Percentiles rank a stretch among this genome's conserved stretches.
Conservation (phyloP, 2,797 vertebrate species). For the Chrysocyon brachyurus region DNA sequence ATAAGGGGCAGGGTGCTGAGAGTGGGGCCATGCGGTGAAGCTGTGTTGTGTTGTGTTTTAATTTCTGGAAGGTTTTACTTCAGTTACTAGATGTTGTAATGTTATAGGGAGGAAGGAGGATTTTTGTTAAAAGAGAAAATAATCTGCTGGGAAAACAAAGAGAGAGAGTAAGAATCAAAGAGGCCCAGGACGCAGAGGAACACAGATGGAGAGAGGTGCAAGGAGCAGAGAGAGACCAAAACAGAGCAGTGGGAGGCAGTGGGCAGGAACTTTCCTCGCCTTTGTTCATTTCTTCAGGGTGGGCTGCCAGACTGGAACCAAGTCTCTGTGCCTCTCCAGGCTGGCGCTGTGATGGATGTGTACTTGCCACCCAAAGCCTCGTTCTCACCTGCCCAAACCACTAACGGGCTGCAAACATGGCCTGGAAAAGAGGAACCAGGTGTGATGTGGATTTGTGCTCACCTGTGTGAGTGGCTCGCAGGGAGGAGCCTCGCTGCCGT, state of each 20-base stretch:
- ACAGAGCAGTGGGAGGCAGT: background rate
- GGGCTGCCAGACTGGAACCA: slow-evolving; percentile 47
- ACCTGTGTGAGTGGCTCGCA: slow-evolving; percentile 81
- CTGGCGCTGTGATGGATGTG: slow-evolving; percentile 81
- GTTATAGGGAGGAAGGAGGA: background rate
- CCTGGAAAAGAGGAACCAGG: slow-evolving; percentile 81
- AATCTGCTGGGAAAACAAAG: background rate
- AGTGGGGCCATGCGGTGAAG: background rate
- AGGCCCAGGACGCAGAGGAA: background rate
- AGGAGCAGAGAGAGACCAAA: background rate
- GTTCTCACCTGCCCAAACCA: slow-evolving; percentile 82
- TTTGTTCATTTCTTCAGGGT: slow-evolving; percentile 12
- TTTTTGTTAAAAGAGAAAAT: slow-evolving; percentile 28
- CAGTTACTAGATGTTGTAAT: background rate
- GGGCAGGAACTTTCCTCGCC: background rate
- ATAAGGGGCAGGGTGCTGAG: background rate
- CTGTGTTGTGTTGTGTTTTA: background rate
- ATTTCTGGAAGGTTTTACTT: slow-evolving; percentile 52
- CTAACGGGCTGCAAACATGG: slow-evolving; percentile 83
- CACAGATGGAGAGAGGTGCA: background rate
- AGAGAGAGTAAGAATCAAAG: background rate
- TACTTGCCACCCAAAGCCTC: slow-evolving; percentile 75
- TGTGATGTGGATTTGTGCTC: slow-evolving; percentile 83
- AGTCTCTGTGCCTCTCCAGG: slow-evolving; percentile 59
- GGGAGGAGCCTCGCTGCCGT: slow-evolving; percentile 76